These are phyloP conservation scores for Zaprionus inermis DNA, from an alignment of 1,140 invertebrate genomes.

Conservation along the genomic window DNA sequence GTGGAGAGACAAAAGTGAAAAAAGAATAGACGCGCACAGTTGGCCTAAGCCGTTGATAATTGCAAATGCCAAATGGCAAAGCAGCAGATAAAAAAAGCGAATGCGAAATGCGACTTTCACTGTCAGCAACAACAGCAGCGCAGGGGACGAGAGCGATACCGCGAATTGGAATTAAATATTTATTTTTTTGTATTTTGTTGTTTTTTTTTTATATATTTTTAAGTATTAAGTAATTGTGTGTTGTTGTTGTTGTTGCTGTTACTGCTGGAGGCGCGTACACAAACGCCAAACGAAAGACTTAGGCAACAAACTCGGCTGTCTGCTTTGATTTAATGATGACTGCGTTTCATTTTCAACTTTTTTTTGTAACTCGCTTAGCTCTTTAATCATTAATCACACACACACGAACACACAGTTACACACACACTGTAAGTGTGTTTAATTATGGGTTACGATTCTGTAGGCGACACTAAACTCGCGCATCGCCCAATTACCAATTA, in stretches of 20 bases:
- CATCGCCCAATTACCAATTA: constrained; percentile 57
- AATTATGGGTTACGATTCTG: constrained; percentile 38
- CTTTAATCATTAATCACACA: constrained; percentile 73
- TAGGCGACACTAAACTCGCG: constrained; percentile 27
- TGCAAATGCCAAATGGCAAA: constrained; percentile 26
- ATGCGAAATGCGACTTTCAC: constrained; percentile 67
- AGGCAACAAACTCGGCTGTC: constrained; percentile 68
- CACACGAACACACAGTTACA: constrained; percentile 32
- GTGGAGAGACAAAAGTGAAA: constrained; percentile 24
- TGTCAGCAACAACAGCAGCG: constrained; percentile 39
- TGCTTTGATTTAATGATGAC: constrained; percentile 70
- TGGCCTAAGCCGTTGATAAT: constrained; percentile 47
- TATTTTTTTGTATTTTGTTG: constrained; percentile 13
- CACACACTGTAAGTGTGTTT: constrained; percentile 1
- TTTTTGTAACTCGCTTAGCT: constrained; percentile 22
- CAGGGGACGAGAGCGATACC: constrained; percentile 14
- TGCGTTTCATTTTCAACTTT: constrained; percentile 53
- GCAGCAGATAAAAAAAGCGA: constrained; percentile 49
- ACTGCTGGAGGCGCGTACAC: constrained; percentile 27
- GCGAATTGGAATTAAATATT: constrained; percentile 44
- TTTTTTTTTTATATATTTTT: constrained; percentile 43
- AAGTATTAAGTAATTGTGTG: constrained; percentile 73
- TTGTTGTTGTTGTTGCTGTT: constrained; percentile 22
- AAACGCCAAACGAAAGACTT: constrained; percentile 67
- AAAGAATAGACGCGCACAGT: constrained; percentile 37